Evolutionary conservation across 2,888 invertebrate genomes (phyloP).

Genomic region (Conops quadrifasciatus): DNA sequence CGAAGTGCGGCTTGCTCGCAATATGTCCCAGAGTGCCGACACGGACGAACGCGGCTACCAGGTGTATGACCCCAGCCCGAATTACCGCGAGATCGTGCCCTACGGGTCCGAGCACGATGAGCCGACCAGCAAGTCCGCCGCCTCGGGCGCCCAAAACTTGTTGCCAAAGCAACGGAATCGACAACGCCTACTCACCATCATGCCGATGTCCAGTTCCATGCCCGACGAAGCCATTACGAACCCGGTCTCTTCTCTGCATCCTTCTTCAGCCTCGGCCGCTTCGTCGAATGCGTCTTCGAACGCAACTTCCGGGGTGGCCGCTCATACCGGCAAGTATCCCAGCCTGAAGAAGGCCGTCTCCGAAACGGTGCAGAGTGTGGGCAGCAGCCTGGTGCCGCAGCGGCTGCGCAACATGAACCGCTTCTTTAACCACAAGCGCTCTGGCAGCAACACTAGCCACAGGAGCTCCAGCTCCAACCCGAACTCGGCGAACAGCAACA

Average conservation of each 20-base stretch:
- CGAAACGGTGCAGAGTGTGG: constrained; percentile 53
- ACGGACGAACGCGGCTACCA: constrained; percentile 55
- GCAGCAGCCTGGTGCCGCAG: constrained; percentile 51
- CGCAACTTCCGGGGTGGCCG: constrained; percentile 41
- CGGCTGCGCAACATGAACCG: constrained; percentile 53
- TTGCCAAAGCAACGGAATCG: constrained; percentile 47
- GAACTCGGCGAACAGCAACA: constrained; percentile 53
- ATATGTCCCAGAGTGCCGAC: constrained; percentile 31
- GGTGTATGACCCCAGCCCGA: constrained; percentile 59
- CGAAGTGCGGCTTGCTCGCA: constrained; percentile 13
- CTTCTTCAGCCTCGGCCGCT: constrained; percentile 56
- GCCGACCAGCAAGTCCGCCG: constrained; percentile 38
- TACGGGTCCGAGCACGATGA: constrained; percentile 45
- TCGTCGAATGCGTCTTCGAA: constrained; percentile 58
- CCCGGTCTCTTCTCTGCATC: constrained; percentile 51
- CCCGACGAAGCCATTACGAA: constrained; percentile 54
- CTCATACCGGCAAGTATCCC: constrained; percentile 44
- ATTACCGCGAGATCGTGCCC: constrained; percentile 51
- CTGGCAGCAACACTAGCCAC: constrained; percentile 57
- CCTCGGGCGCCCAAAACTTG: constrained; percentile 53
- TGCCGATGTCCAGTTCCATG: constrained; percentile 57
- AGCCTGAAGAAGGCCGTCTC: constrained; percentile 55
- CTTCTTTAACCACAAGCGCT: constrained; percentile 58
- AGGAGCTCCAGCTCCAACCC: constrained; percentile 57
- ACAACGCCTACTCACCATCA: constrained; percentile 47